phyloP scores from a whole-genome alignment of 2,113 vertebrate species.

The Cyphomyrus discorhynchus region DNA sequence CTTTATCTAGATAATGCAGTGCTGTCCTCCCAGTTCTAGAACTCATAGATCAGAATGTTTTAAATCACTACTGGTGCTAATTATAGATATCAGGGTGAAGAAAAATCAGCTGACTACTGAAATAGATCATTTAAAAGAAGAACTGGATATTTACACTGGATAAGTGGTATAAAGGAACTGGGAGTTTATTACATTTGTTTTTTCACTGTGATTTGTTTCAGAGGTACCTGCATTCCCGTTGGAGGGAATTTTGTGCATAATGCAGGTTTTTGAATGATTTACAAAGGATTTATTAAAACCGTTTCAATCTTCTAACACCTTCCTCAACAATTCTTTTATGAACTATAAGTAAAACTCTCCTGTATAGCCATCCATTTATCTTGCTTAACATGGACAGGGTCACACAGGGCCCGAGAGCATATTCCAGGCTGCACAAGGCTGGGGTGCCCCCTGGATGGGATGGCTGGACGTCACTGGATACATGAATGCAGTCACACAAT shows the following conservation, averaged over 20 bases:
- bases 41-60: not conserved
- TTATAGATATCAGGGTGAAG: not conserved
- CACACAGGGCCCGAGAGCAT: not conserved
- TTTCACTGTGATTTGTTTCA: not conserved
- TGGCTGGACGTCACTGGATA: not conserved
- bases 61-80: not conserved
- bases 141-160: not conserved
- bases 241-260: not conserved
- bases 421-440: not conserved
- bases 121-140: not conserved
- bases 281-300: not conserved
- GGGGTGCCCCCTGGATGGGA: not conserved
- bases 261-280: not conserved
- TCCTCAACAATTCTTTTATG: not conserved
- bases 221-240: not conserved
- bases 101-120: not conserved
- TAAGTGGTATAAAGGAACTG: not conserved
- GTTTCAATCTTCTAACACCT: not conserved
- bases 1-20: not conserved
- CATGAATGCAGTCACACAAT: not conserved
- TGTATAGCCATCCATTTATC: not conserved
- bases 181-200: not conserved
- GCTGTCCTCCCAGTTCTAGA: not conserved
- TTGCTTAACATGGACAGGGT: not conserved
- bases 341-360: not conserved